These are phyloP conservation scores for Poecile montanus DNA, from an alignment of 2,797 vertebrate genomes.

Conservation along the genomic window DNA sequence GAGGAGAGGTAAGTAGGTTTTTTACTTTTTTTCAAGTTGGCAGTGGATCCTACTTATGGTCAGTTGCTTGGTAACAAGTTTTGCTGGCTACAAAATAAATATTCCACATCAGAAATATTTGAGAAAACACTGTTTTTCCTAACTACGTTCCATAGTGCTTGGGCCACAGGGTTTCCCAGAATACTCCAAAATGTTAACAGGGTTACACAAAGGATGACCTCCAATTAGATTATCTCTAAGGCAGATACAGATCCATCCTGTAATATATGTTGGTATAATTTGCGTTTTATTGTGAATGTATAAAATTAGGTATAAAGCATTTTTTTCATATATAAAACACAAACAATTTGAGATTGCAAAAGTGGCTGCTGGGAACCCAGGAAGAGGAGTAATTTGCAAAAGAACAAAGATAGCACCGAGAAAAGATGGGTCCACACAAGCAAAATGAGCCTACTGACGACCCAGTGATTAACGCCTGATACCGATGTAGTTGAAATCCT, in stretches of 20 bases:
- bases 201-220: constrained; percentile 22
- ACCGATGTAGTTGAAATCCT: too few species aligned
- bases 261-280: too few species aligned
- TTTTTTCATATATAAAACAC: too few species aligned
- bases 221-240: neutral
- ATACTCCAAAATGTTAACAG: constrained; percentile 30
- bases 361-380: too few species aligned
- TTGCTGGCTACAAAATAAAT: constrained; percentile 64
- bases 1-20: neutral
- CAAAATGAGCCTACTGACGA: too few species aligned
- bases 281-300: too few species aligned
- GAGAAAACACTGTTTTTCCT: constrained; percentile 66
- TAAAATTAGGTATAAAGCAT: too few species aligned
- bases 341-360: too few species aligned
- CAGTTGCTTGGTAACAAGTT: constrained; percentile 61
- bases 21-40: neutral
- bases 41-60: neutral
- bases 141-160: constrained; percentile 44
- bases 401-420: too few species aligned
- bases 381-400: too few species aligned
- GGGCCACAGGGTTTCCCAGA: constrained; percentile 49
- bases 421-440: too few species aligned
- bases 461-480: too few species aligned
- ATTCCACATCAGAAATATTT: constrained; percentile 63
- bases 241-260: neutral